Evolutionary conservation across 2,113 vertebrate genomes (phyloP).

Genomic region (Aramus guarauna): DNA sequence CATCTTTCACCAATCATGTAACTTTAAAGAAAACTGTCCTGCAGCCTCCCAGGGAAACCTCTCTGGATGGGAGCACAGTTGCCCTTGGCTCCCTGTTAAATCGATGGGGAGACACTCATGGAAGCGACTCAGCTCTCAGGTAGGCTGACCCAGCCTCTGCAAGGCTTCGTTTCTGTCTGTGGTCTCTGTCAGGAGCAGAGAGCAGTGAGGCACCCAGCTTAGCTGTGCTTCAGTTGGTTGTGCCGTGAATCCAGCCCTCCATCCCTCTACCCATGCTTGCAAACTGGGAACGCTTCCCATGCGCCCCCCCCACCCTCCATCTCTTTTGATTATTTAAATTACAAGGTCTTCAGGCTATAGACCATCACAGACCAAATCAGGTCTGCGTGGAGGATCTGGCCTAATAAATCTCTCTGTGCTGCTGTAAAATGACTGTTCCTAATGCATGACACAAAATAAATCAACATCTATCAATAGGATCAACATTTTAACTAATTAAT

Average conservation of each 20-base stretch:
- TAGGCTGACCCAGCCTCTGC: neutral
- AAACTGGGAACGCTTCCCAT: neutral
- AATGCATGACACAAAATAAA: neutral
- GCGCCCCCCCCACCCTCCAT: neutral
- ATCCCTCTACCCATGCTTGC: neutral
- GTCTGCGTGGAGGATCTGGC: rapidly evolving
- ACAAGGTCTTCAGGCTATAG: neutral
- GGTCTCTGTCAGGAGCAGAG: neutral
- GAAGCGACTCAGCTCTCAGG: neutral
- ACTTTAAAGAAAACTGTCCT: neutral
- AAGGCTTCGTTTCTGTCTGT: too few relatives aligned
- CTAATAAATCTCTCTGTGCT: neutral
- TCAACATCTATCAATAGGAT: neutral
- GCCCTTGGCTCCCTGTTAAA: neutral
- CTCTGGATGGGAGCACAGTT: neutral
- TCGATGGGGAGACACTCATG: rapidly evolving
- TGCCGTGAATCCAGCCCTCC: neutral
- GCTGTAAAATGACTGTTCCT: neutral
- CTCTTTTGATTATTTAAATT: neutral
- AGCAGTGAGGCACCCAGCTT: neutral
- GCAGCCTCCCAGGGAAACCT: neutral
- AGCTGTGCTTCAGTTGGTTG: neutral
- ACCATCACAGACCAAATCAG: neutral
- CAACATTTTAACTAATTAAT: neutral
- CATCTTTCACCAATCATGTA: neutral